Evolutionary conservation across 2,797 vertebrate species (phyloP), one percentile per base, ranked within the genome.

Genomic region (Syngnathus rostellatus): DNA sequence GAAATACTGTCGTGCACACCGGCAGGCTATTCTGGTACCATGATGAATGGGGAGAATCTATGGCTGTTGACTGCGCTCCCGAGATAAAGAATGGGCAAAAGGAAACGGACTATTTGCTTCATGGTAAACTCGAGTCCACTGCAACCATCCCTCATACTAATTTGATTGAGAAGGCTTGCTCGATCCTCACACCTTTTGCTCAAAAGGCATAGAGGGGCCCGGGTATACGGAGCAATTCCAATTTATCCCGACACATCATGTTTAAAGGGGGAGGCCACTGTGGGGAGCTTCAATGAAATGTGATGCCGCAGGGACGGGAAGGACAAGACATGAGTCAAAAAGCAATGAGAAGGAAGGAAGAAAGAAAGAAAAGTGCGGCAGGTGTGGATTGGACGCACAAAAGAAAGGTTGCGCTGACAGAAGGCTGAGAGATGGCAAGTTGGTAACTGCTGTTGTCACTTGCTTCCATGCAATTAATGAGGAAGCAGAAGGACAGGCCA

Each of bases 41-140:
- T 86, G 87, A 89, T 86, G 77, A 90, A 91, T 89, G 81, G 72
- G 64, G 69, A 67, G 74, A 77, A 75, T 73, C 63, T 58, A 41
- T 40, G 75, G 64, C 75, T 78, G 81, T 84, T 86, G 81, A 84
- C 77, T 86, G 81, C 68, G 76, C 76, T 81, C 84, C 84, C 75
- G 73, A 85, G 85, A 90, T 89, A 87, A 90, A 86, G 77, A 88
- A 84, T 86, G 86, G 86, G 86, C 80, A 87, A 88, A 89, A 85
- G 76, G 77, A 88, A 89, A 85, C 75, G 65, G 77, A 71, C 76
- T 74, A 68, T 73, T 79, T 66, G 75, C 74, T 74, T 76, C 60
- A 73, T 67, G 77, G 79, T 65, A 72, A 77, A 74, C 76, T 50
- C 2, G 62, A 76, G 79, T 73, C 77, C 76, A 64, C 67, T 68